phyloP scores from a whole-genome alignment of 2,888 invertebrate species.

The Chymomyza caudatula region DNA sequence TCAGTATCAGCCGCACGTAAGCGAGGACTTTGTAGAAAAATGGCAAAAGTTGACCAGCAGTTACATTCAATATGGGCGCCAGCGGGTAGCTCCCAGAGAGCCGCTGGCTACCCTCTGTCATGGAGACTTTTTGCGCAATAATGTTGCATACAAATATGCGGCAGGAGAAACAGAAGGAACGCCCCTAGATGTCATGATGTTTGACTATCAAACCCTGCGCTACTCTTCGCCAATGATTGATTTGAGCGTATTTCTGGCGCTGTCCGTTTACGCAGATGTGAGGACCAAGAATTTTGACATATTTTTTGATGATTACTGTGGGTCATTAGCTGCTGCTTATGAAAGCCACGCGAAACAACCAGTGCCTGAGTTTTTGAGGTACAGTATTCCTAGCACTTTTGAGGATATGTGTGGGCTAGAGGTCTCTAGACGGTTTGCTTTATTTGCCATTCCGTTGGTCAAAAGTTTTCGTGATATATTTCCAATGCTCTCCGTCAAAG shows the following conservation, averaged over 20 bases:
- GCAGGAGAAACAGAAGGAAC: conserved; percentile 25
- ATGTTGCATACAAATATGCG: conserved; percentile 75
- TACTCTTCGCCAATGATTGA: conserved; percentile 77
- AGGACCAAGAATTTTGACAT: conserved; percentile 64
- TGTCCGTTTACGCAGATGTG: conserved; percentile 68
- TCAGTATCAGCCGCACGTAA: conserved; percentile 57
- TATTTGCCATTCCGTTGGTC: too few species aligned
- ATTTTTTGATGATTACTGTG: conserved; percentile 72
- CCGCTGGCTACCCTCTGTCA: conserved; percentile 75
- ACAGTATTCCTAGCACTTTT: too few species aligned
- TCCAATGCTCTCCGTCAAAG: too few species aligned
- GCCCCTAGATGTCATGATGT: conserved; percentile 75
- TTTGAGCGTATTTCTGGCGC: conserved; percentile 64
- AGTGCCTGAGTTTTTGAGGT: conserved; percentile 71
- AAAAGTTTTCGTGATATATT: too few species aligned
- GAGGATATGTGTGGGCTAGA: too few species aligned
- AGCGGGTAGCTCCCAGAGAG: conserved; percentile 69
- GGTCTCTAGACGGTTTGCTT: too few species aligned
- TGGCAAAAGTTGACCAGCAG: conserved; percentile 41
- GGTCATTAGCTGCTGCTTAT: conserved; percentile 51
- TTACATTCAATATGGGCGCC: conserved; percentile 40
- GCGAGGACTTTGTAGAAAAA: conserved; percentile 57
- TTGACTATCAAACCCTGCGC: conserved; percentile 77
- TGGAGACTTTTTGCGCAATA: conserved; percentile 77
- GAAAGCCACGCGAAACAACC: conserved; percentile 19